A percentile compares a stretch with the other conserved stretches of the same genome.
Conservation (phyloP, 2,797 vertebrate species). For the Phoebastria nigripes region DNA sequence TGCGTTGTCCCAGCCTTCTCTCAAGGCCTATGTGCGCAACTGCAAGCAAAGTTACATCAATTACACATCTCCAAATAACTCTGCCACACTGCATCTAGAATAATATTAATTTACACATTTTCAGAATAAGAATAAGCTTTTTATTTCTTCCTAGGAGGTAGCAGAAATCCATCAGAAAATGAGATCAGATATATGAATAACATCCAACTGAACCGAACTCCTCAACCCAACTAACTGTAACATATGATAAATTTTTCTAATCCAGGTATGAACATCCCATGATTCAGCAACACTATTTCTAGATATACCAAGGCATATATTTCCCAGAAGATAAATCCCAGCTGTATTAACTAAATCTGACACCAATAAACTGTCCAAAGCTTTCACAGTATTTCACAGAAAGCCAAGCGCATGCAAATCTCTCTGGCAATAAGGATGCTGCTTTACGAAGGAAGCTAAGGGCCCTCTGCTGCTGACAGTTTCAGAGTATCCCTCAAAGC, state of each 20-base stretch:
- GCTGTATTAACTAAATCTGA: not conserved
- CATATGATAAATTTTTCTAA: not conserved
- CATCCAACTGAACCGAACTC: not conserved
- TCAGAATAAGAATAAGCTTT: not conserved
- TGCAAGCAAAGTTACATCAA: conserved; percentile 1
- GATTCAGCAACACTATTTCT: not conserved
- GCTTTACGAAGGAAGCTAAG: not conserved
- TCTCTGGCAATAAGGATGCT: not conserved
- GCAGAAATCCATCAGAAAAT: not conserved
- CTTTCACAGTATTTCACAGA: not conserved
- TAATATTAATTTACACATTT: not conserved
- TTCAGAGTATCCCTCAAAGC: not conserved
- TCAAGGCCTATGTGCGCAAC: conserved; percentile 45
- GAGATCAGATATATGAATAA: not conserved
- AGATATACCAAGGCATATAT: not conserved
- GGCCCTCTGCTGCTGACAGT: not conserved
- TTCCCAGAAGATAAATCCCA: not conserved
- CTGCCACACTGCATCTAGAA: not conserved
- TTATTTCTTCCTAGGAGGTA: not conserved
- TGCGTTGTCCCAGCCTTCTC: conserved; percentile 65
- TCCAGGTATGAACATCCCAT: not conserved
- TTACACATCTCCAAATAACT: not conserved
- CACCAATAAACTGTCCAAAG: not conserved
- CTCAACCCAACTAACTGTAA: not conserved
- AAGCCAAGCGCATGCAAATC: not conserved